Percentiles rank a stretch among this genome's conserved stretches.
phyloP scores from a whole-genome alignment of 2,888 invertebrate species.

The Tachina fera region DNA sequence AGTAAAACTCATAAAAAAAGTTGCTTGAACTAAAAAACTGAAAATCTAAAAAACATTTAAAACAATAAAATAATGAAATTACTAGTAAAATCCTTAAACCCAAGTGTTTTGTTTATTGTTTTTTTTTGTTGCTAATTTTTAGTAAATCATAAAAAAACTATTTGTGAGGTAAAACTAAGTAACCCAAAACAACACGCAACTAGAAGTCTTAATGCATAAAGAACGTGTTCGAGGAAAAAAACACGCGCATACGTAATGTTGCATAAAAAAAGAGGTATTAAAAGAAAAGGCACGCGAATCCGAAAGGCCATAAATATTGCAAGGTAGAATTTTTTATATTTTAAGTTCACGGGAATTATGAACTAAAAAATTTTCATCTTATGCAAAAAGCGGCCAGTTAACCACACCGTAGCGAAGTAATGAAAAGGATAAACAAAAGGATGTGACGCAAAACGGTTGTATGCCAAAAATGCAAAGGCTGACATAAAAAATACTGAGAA shows the following conservation, averaged over 20 bases:
- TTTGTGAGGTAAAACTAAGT: slow-evolving; percentile 71
- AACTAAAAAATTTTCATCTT: slow-evolving; percentile 72
- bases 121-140: slow-evolving; percentile 16
- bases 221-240: slow-evolving; percentile 7
- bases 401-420: slow-evolving; percentile 59
- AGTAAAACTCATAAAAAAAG: slow-evolving; percentile 46
- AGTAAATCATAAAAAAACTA: slow-evolving; percentile 56
- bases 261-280: slow-evolving; percentile 41
- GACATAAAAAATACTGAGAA: background rate
- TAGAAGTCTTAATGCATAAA: slow-evolving; percentile 75
- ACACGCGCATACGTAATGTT: slow-evolving; percentile 53
- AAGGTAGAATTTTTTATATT: background rate
- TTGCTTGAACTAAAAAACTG: slow-evolving; percentile 67
- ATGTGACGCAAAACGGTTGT: slow-evolving; percentile 65
- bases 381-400: slow-evolving; percentile 53
- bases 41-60: slow-evolving; percentile 66
- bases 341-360: slow-evolving; percentile 67
- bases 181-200: slow-evolving; percentile 77
- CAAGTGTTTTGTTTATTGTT: background rate
- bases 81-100: slow-evolving; percentile 70
- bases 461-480: slow-evolving; percentile 69
- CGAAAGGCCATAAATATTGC: slow-evolving; percentile 47
- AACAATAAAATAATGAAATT: slow-evolving; percentile 54
- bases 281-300: slow-evolving; percentile 66
- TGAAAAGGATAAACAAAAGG: slow-evolving; percentile 69